A percentile compares a stretch with the other conserved stretches of the same genome.
phyloP scores from a whole-genome alignment of 2,888 invertebrate species.

The Chymomyza amoena region DNA sequence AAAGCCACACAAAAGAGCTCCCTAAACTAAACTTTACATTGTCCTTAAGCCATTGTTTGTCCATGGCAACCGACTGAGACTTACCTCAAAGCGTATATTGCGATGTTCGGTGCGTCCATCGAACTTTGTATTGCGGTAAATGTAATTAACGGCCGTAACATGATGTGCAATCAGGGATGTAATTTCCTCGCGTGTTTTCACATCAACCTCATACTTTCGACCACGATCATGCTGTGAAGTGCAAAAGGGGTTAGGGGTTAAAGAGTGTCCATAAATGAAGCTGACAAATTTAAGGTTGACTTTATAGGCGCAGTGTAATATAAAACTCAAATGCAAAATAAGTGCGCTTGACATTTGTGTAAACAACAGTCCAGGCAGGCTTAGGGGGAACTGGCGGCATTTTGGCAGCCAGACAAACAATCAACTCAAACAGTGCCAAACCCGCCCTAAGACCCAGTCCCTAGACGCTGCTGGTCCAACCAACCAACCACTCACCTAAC shows the following conservation, averaged over 20 bases:
- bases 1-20: not conserved
- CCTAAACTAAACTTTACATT: slow-evolving; percentile 2
- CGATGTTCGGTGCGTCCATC: slow-evolving; percentile 93
- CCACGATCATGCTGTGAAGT: slow-evolving; percentile 84
- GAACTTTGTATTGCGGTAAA: slow-evolving; percentile 96
- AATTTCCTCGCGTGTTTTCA: slow-evolving; percentile 97
- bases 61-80: slow-evolving; percentile 34
- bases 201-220: slow-evolving; percentile 85
- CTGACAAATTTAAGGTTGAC: slow-evolving; percentile 33
- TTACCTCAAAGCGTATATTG: slow-evolving; percentile 97
- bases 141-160: slow-evolving; percentile 98
- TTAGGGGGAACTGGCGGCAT: not conserved
- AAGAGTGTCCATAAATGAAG: slow-evolving; percentile 17
- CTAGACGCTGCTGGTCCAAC: not conserved
- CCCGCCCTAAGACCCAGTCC: not conserved
- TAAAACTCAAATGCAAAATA: slow-evolving; percentile 53
- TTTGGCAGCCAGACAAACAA: slow-evolving; percentile 3
- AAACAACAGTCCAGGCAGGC: slow-evolving; percentile 22
- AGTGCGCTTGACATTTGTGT: slow-evolving; percentile 59
- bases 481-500: slow-evolving; percentile 27
- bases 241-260: not conserved
- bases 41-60: slow-evolving; percentile 29
- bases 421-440: slow-evolving; percentile 18
- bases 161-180: slow-evolving; percentile 98
- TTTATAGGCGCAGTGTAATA: slow-evolving; percentile 39